Percentiles rank a stretch among this genome's conserved stretches.
phyloP scores from a whole-genome alignment of 2,888 invertebrate species.

The Synanthedon vespiformis region DNA sequence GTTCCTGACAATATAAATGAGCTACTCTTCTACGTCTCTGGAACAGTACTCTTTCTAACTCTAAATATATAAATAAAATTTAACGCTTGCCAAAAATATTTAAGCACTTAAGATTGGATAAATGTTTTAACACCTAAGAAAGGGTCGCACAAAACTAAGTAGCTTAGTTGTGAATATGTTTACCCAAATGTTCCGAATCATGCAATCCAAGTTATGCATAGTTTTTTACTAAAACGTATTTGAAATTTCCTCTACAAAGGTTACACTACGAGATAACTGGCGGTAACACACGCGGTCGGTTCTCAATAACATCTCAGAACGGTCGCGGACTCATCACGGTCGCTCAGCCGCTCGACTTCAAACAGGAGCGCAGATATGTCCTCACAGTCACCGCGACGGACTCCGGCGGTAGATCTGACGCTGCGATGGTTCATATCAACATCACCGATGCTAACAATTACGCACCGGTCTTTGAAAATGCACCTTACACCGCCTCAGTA shows the following conservation, averaged over 20 bases:
- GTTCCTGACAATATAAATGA: too few species aligned
- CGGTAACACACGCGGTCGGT: constrained; percentile 86
- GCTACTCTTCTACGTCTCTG: too few species aligned
- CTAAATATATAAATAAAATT: too few species aligned
- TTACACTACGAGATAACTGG: constrained; percentile 88
- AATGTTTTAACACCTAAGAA: too few species aligned
- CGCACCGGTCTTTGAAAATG: constrained; percentile 92
- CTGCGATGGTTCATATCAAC: constrained; percentile 90
- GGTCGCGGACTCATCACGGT: constrained; percentile 88
- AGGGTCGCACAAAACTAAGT: too few species aligned
- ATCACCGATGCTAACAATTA: constrained; percentile 96
- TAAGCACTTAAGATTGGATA: too few species aligned
- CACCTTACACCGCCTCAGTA: constrained; percentile 88
- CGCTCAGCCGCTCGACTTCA: constrained; percentile 91
- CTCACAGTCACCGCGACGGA: constrained; percentile 91
- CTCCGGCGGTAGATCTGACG: constrained; percentile 88
- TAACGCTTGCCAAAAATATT: too few species aligned
- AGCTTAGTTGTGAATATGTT: neutral
- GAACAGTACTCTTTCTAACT: too few species aligned
- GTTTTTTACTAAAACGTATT: neutral
- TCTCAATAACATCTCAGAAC: constrained; percentile 91
- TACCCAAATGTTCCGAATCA: neutral
- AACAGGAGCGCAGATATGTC: constrained; percentile 88
- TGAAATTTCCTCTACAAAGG: constrained; percentile 23
- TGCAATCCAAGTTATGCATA: neutral